A percentile compares a stretch with the other conserved stretches of the same genome.
phyloP scores from a whole-genome alignment of 2,113 vertebrate species.

The Phrynocephalus versicolor region DNA sequence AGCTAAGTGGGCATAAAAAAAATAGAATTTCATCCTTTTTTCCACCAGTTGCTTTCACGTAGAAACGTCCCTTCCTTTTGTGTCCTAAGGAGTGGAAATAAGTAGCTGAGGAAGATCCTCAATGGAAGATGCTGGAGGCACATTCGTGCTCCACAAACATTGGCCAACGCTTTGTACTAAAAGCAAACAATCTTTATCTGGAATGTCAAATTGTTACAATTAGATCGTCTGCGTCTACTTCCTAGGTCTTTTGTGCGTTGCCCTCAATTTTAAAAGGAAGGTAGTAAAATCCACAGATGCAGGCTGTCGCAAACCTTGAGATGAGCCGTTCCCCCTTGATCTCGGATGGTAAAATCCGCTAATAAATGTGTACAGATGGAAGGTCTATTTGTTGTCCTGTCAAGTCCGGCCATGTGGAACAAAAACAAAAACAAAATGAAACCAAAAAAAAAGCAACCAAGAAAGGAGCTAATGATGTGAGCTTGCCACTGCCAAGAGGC shows the following conservation, averaged over 20 bases:
- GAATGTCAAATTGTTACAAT: slow-evolving; percentile 66
- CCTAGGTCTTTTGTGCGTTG: slow-evolving; percentile 63
- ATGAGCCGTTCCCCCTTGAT: slow-evolving; percentile 67
- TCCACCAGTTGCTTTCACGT: neutral
- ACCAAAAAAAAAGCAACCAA: slow-evolving; percentile 58
- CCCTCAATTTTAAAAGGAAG: slow-evolving; percentile 63
- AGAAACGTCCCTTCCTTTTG: neutral
- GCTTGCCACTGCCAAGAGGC: slow-evolving; percentile 57
- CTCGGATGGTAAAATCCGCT: slow-evolving; percentile 65
- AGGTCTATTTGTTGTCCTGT: slow-evolving; percentile 68
- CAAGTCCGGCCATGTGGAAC: slow-evolving; percentile 61
- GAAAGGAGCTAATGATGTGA: slow-evolving; percentile 65
- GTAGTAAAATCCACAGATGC: slow-evolving; percentile 63
- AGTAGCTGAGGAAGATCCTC: neutral
- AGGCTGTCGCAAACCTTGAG: slow-evolving; percentile 59
- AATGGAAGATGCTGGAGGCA: slow-evolving; percentile 14
- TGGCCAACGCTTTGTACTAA: slow-evolving; percentile 55
- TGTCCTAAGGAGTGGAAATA: neutral
- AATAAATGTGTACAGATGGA: slow-evolving; percentile 61
- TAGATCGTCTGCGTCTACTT: slow-evolving; percentile 57
- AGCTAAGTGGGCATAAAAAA: fast-evolving
- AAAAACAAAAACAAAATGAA: slow-evolving; percentile 65
- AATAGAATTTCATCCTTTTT: neutral
- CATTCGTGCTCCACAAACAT: slow-evolving; percentile 30
- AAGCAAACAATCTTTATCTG: slow-evolving; percentile 53